Conservation (phyloP, 1,140 invertebrate genomes). For the Zaprionus taronus region DNA sequence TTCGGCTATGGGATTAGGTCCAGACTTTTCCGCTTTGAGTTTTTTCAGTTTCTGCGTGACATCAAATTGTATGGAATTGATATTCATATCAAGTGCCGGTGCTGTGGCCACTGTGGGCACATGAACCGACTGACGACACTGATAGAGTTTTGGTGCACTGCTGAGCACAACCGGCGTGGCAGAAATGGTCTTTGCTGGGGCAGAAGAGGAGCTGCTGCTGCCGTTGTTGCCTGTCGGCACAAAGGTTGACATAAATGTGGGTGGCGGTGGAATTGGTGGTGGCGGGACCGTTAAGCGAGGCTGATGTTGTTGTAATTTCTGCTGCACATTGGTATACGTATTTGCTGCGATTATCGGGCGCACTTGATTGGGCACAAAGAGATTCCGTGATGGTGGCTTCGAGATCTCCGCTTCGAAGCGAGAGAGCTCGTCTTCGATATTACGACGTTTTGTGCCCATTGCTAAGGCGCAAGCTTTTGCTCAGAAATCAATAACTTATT, state of each 20-base stretch:
- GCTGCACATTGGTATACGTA: constrained; percentile 88
- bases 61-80: constrained; percentile 87
- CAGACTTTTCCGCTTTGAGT: constrained; percentile 88
- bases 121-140: constrained; percentile 82
- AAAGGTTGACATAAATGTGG: constrained; percentile 83
- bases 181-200: constrained; percentile 59
- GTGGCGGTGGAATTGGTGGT: constrained; percentile 85
- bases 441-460: constrained; percentile 82
- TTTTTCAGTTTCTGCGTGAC: constrained; percentile 88
- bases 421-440: constrained; percentile 93
- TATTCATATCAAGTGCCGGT: constrained; percentile 85
- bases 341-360: constrained; percentile 88
- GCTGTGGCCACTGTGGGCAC: constrained; percentile 84
- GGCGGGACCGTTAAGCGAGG: constrained; percentile 84
- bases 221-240: constrained; percentile 84
- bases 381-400: constrained; percentile 76
- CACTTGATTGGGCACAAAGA: constrained; percentile 85
- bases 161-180: constrained; percentile 87
- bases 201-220: constrained; percentile 50
- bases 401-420: constrained; percentile 95
- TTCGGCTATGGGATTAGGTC: constrained; percentile 87
- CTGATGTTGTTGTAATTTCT: constrained; percentile 86
- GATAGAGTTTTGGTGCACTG: constrained; percentile 88
- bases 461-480: neutral
- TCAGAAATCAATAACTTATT: neutral